These are phyloP conservation scores for Tyto alba DNA, from an alignment of 2,113 vertebrate species.

Conservation along the genomic window DNA sequence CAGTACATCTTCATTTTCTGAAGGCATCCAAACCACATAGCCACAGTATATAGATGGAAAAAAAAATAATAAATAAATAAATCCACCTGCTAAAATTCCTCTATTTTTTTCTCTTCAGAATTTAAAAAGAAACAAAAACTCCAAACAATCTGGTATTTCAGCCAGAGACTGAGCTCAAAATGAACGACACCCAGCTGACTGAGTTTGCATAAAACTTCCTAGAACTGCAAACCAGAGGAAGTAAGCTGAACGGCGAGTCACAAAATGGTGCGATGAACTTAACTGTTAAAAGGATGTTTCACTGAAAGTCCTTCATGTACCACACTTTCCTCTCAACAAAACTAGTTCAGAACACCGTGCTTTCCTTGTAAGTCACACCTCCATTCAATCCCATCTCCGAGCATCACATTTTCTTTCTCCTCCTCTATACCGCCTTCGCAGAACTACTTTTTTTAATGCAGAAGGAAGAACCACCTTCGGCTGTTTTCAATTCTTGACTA, in stretches of 20 bases:
- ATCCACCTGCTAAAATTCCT: too few relatives aligned
- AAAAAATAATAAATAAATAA: too few relatives aligned
- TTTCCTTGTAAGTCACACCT: not conserved
- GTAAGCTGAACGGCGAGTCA: not conserved
- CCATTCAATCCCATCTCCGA: too few relatives aligned
- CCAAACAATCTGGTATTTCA: too few relatives aligned
- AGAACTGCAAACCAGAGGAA: not conserved
- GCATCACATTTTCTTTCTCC: rapidly evolving
- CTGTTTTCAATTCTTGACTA: not conserved
- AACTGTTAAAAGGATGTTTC: too few relatives aligned
- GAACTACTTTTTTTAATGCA: not conserved
- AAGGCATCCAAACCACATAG: not conserved
- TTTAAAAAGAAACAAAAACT: not conserved
- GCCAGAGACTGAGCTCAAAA: not conserved
- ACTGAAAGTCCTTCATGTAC: not conserved
- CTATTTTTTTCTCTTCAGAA: not conserved
- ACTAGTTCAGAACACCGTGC: too few relatives aligned
- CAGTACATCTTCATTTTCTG: not conserved
- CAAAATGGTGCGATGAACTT: not conserved
- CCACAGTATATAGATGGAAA: too few relatives aligned
- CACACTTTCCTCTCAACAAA: not conserved
- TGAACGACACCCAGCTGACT: not conserved
- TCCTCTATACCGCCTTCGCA: not conserved
- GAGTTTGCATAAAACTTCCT: not conserved
- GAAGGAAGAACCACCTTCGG: not conserved